Base-by-base conservation (phyloP, 1,140 invertebrate genomes). In the Druon quercuslanigerum region DNA sequence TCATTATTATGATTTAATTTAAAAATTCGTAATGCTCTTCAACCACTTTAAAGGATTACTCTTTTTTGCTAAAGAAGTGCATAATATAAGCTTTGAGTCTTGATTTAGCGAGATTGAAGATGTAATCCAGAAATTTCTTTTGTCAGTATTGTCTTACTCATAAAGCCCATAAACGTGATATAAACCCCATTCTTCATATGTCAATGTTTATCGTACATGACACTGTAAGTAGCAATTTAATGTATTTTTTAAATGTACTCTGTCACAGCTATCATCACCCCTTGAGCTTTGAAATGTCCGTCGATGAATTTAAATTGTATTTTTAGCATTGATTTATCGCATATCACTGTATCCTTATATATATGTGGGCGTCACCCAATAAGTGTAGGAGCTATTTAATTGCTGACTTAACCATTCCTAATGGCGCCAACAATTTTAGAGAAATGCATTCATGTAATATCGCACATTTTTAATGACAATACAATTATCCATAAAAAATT, bases 331-430 rank as follows among this genome's bases (percentile, higher is more conserved):
- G 57, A 79, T 80, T 73, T 51, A 73, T 71, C 71, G 56, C 51
- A 79, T 76, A 73, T 73, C 74, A 76, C 74, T 46, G 40, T 46
- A 46, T 46, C 0, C 79, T n/a, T 83, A 76, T 80, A 74, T 82
- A 86, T 66, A 84, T 73, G 73, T 73, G 74, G 74, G 73, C 75
- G 72, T 74, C 70, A 72, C 74, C 52, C 51, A 71, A 71, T 74
- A 50, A 57, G 40, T 79, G 78, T 74, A 75, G 71, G 76, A 80
- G 75, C 80, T 72, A 54, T 76, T 80, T 79, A 86, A 87, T 87
- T 82, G 83, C 78, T 75, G 78, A 83, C 75, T 72, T 74, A 81
- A 82, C 76, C 77, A 76, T 80, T 84, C 79, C 82, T 84, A 87
- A 87, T 87, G 82, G 82, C 82, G 72, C 77, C 80, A 82, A 82